phyloP scores from a whole-genome alignment of 2,797 vertebrate species.

The Euthynnus affinis region DNA sequence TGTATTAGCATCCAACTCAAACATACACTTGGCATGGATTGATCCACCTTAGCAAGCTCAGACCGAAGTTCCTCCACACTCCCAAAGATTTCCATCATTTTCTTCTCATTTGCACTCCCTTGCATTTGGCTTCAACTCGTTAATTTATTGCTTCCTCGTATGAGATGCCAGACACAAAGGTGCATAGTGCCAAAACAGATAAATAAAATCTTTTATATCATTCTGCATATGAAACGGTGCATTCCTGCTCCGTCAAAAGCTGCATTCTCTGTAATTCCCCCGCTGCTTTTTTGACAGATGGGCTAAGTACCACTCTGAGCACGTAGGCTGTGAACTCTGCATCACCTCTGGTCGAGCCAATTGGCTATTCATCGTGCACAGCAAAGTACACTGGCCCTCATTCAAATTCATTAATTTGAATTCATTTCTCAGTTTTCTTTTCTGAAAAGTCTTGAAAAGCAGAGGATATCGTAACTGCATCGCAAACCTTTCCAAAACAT shows the following conservation, averaged over 20 bases:
- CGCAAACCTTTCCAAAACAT: conserved; percentile 11
- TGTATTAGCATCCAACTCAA: conserved; percentile 60
- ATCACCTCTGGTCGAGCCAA: conserved; percentile 73
- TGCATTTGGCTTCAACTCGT: conserved; percentile 51
- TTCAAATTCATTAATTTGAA: conserved; percentile 61
- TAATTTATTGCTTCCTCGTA: conserved; percentile 70
- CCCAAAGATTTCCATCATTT: conserved; percentile 57
- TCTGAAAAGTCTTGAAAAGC: conserved; percentile 20
- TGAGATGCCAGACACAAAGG: conserved; percentile 47
- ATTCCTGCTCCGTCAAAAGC: conserved; percentile 62
- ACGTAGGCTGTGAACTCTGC: conserved; percentile 76
- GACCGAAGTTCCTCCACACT: conserved; percentile 45
- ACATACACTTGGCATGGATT: conserved; percentile 55
- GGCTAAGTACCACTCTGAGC: conserved; percentile 68
- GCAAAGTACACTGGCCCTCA: conserved; percentile 65
- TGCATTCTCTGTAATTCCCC: conserved; percentile 56
- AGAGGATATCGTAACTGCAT: neutral
- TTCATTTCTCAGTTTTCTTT: conserved; percentile 51
- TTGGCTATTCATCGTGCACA: conserved; percentile 68
- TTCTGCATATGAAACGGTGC: conserved; percentile 54
- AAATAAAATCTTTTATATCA: conserved; percentile 51
- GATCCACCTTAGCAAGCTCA: conserved; percentile 47
- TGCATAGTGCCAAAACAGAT: conserved; percentile 59
- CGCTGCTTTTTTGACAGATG: conserved; percentile 64
- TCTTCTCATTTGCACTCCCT: conserved; percentile 64